Conservation (phyloP, 2,113 vertebrate genomes). For the Pelodiscus sinensis region DNA sequence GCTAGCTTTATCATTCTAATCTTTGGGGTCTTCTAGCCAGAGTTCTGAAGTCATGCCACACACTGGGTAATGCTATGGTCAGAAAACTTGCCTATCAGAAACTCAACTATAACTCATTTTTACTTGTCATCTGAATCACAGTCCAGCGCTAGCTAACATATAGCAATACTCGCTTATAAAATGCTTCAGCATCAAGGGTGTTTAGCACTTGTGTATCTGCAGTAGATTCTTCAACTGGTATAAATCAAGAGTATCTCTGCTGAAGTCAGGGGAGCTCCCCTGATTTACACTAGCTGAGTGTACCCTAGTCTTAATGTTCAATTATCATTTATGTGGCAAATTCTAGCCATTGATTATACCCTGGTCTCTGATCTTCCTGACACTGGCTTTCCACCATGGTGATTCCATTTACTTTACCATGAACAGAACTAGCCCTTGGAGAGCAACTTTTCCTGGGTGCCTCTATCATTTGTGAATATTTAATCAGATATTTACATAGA, state of each 20-base stretch:
- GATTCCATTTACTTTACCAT: not conserved
- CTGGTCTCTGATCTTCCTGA: not conserved
- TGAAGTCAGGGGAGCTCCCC: not conserved
- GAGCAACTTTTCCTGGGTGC: not conserved
- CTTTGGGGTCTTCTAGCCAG: not conserved
- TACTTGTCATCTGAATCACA: not conserved
- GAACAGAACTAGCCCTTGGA: not conserved
- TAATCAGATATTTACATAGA: slow-evolving; percentile 17
- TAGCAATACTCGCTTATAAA: not conserved
- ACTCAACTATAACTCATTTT: not conserved
- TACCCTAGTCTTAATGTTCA: not conserved
- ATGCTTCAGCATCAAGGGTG: not conserved
- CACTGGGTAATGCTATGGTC: not conserved
- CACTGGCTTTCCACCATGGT: not conserved
- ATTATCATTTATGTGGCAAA: not conserved
- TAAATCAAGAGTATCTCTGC: not conserved
- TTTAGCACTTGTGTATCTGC: not conserved
- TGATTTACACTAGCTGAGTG: not conserved
- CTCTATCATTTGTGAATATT: not conserved
- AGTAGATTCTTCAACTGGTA: not conserved
- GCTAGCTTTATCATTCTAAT: not conserved
- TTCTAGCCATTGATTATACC: not conserved
- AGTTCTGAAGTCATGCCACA: not conserved
- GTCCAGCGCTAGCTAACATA: not conserved
- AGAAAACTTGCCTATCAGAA: not conserved